A percentile compares a stretch with the other conserved stretches of the same genome.
These are phyloP conservation scores for Cecidostiba fungosa DNA, from an alignment of 2,888 invertebrate species.

Conservation along the genomic window DNA sequence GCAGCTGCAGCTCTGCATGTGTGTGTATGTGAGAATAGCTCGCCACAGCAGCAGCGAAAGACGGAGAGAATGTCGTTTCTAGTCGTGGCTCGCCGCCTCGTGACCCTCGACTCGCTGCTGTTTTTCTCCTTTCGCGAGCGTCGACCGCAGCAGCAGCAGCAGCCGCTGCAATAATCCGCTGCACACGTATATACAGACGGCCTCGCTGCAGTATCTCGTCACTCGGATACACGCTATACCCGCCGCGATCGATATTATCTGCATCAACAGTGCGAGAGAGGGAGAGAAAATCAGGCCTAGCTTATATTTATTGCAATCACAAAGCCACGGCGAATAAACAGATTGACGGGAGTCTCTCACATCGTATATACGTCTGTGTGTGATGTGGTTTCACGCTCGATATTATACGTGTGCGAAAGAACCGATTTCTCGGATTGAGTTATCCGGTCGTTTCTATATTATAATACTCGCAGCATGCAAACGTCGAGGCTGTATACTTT, in stretches of 20 bases:
- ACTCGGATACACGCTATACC: constrained; percentile 13
- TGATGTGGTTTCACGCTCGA: constrained; percentile 71
- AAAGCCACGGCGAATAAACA: neutral
- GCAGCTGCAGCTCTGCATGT: neutral
- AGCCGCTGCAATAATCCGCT: constrained; percentile 2
- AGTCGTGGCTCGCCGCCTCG: constrained; percentile 29
- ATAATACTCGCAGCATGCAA: too few species aligned
- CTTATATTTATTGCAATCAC: neutral
- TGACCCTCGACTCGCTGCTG: constrained; percentile 53
- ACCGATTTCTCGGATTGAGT: constrained; percentile 65
- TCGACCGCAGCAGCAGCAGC: neutral
- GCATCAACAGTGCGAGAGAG: neutral
- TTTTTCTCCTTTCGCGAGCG: constrained; percentile 51
- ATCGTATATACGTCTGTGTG: neutral
- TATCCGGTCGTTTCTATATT: neutral
- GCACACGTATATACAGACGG: neutral
- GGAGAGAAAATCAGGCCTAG: constrained; percentile 34
- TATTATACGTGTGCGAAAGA: constrained; percentile 70
- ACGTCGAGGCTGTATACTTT: neutral
- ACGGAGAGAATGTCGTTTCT: constrained; percentile 55
- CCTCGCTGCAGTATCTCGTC: constrained; percentile 34
- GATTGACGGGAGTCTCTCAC: neutral
- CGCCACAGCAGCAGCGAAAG: neutral
- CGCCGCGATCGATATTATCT: neutral
- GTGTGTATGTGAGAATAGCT: neutral